Percentiles rank a stretch among this genome's conserved stretches.
Conservation (phyloP, 92 coral and sea anemone species). For the Phenganax stokvisi region DNA sequence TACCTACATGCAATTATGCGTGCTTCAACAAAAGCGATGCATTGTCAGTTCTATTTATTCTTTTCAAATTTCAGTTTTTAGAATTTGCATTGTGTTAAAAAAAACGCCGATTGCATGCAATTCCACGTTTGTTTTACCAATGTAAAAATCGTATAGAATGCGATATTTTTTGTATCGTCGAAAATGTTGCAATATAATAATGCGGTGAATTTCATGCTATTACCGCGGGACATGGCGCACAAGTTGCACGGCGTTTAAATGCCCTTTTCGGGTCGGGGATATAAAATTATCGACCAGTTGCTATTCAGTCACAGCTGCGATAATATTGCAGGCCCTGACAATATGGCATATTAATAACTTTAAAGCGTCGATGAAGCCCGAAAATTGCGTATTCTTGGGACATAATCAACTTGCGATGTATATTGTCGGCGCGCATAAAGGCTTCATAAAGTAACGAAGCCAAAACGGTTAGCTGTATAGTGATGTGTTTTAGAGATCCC, state of each 20-base stretch:
- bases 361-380: no score
- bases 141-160: no score
- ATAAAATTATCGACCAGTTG: constrained; percentile 16
- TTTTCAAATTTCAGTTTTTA: constrained; percentile 2
- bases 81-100: not conserved
- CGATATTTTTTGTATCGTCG: no score
- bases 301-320: not conserved
- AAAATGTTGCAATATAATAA: not conserved
- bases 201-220: not conserved
- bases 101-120: no score
- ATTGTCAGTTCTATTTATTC: not conserved
- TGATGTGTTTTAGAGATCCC: not conserved
- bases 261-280: not conserved
- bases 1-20: not conserved
- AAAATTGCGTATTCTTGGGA: no score
- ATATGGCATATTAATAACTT: no score
- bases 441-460: no score
- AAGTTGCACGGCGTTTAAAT: not conserved
- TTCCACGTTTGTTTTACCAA: no score
- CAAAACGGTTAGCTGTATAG: no score
- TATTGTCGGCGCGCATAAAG: no score
- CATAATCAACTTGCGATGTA: no score
- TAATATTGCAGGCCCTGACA: not conserved
- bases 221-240: not conserved
- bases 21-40: not conserved